A percentile compares a stretch with the other conserved stretches of the same genome.
These are phyloP conservation scores for Drepana falcataria DNA, from an alignment of 2,888 invertebrate species.

Conservation along the genomic window DNA sequence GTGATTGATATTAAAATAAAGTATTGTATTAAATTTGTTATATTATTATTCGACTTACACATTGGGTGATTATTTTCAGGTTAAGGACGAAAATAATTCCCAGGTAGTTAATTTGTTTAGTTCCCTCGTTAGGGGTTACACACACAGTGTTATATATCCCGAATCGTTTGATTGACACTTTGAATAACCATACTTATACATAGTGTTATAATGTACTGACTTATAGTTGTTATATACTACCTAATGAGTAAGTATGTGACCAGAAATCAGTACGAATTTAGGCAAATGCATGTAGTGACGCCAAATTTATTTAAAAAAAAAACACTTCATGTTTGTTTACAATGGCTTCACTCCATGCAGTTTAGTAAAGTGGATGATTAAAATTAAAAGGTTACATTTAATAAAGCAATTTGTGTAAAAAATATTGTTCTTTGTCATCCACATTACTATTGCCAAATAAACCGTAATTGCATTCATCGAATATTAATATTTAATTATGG, in stretches of 20 bases:
- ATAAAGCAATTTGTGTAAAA: too few species aligned
- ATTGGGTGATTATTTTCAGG: slow-evolving; percentile 28
- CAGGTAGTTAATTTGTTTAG: slow-evolving; percentile 43
- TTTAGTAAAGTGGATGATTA: too few species aligned
- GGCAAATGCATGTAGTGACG: background rate
- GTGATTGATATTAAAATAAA: slow-evolving; percentile 40
- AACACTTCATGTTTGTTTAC: background rate
- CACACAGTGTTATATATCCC: slow-evolving; percentile 43
- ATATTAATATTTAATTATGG: too few species aligned
- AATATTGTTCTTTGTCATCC: too few species aligned
- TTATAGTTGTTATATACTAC: background rate
- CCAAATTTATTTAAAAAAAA: background rate
- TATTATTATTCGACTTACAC: slow-evolving; percentile 22
- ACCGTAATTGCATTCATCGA: too few species aligned
- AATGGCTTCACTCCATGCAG: too few species aligned
- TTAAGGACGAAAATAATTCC: slow-evolving; percentile 26
- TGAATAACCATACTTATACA: slow-evolving; percentile 46
- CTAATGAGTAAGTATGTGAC: background rate
- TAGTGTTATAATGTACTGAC: background rate
- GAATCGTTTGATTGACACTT: slow-evolving; percentile 73
- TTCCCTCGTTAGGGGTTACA: slow-evolving; percentile 57
- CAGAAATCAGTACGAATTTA: background rate
- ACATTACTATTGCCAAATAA: too few species aligned
- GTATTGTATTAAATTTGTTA: slow-evolving; percentile 54
- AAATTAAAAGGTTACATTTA: too few species aligned